phyloP scores from a whole-genome alignment of 2,113 vertebrate genomes.

The Prunella fulvescens region DNA sequence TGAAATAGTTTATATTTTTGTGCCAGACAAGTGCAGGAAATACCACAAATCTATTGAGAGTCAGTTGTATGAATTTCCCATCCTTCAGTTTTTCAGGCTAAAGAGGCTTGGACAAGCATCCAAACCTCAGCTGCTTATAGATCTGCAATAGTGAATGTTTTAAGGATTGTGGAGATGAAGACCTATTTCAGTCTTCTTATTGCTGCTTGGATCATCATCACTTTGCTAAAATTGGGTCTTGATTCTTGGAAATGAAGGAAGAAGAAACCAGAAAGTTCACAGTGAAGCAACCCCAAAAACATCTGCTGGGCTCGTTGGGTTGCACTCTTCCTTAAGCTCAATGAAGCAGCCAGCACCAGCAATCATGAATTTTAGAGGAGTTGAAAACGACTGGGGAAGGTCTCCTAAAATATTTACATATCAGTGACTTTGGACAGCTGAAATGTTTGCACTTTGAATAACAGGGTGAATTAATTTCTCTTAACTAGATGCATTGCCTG shows the following conservation, averaged over 20 bases:
- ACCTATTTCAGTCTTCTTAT: slow-evolving; percentile 11
- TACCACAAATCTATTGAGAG: slow-evolving; percentile 30
- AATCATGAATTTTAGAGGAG: background rate
- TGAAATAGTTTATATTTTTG: background rate
- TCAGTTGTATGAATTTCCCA: background rate
- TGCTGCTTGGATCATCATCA: background rate
- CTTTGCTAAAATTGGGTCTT: slow-evolving; percentile 51
- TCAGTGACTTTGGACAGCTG: background rate
- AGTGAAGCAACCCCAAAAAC: slow-evolving; percentile 40
- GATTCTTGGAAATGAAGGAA: slow-evolving; percentile 51
- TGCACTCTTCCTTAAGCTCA: slow-evolving; percentile 18
- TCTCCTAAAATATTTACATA: background rate
- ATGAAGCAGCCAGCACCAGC: background rate
- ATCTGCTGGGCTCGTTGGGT: slow-evolving; percentile 42
- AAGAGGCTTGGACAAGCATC: background rate
- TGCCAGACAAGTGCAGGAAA: slow-evolving; percentile 31
- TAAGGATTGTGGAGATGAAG: background rate
- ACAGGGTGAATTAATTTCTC: background rate
- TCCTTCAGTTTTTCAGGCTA: background rate
- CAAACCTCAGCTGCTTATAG: background rate
- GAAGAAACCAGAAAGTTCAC: slow-evolving; percentile 36
- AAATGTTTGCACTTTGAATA: background rate
- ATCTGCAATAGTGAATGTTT: background rate
- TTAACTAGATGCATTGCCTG: background rate
- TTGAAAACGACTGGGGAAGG: background rate